Conservation (phyloP, 2,888 invertebrate genomes). For the Phymatocera aterrima region DNA sequence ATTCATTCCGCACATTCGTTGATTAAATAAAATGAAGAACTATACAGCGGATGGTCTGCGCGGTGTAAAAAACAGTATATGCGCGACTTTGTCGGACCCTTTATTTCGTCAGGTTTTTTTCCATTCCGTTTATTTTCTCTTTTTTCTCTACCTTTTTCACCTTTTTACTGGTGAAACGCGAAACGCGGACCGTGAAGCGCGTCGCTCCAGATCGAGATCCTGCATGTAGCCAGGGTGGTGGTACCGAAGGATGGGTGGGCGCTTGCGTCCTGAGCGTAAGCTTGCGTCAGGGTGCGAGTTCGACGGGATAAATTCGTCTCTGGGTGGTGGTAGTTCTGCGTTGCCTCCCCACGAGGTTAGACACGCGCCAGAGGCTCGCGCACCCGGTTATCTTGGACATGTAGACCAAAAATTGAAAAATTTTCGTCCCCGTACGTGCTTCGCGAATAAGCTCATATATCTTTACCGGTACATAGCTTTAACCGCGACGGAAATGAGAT, state of each 20-base stretch:
- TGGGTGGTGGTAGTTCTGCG: conserved; percentile 62
- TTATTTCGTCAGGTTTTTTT: no score
- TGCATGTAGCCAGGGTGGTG: conserved; percentile 6
- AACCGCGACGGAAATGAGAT: conserved; percentile 4
- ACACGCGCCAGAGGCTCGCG: conserved; percentile 55
- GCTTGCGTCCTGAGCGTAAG: conserved; percentile 52
- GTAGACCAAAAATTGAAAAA: conserved; percentile 27
- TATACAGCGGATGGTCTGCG: no score
- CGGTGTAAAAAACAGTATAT: no score
- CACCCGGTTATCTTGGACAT: conserved; percentile 56
- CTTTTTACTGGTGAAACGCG: background rate
- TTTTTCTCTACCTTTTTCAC: background rate
- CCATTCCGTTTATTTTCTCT: background rate
- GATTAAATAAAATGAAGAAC: no score
- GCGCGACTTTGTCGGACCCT: no score
- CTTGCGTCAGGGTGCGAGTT: conserved; percentile 47
- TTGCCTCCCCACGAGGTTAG: conserved; percentile 63
- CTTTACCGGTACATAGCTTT: background rate
- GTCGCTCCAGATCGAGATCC: conserved; percentile 26
- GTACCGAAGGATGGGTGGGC: conserved; percentile 43
- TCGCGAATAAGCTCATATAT: conserved; percentile 11
- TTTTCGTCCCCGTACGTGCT: conserved; percentile 10
- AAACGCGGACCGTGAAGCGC: conserved; percentile 3
- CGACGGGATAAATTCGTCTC: conserved; percentile 35
- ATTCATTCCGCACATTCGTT: no score